phyloP scores from a whole-genome alignment of 2,797 vertebrate species.

The Schizopygopsis malacanthus region DNA sequence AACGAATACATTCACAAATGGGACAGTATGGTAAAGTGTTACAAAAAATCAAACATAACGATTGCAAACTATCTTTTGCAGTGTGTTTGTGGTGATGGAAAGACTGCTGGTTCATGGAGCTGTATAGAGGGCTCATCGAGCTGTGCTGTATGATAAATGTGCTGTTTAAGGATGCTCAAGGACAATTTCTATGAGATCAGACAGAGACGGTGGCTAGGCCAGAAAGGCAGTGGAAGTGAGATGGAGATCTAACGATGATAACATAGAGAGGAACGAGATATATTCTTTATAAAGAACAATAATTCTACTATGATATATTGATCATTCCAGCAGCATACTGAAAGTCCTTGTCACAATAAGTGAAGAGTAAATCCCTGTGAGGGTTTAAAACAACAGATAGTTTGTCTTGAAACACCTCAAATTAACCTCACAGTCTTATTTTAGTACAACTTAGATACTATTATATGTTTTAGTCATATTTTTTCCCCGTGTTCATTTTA shows the following conservation, averaged over 20 bases:
- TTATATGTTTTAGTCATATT: neutral
- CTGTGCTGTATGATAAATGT: constrained; percentile 52
- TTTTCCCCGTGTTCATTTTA: neutral
- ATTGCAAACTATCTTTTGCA: neutral
- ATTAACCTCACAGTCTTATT: constrained; percentile 14
- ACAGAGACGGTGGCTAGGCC: constrained; percentile 38
- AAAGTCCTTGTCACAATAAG: neutral
- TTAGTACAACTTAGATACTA: neutral
- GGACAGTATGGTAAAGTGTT: neutral
- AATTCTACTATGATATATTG: constrained; percentile 44
- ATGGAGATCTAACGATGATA: constrained; percentile 5
- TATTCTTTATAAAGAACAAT: constrained; percentile 40
- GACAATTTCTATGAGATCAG: constrained; percentile 52
- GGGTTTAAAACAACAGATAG: neutral
- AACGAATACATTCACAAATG: neutral
- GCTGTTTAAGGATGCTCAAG: constrained; percentile 59
- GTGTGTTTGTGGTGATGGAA: constrained; percentile 43
- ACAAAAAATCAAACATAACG: neutral
- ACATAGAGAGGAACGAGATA: constrained; percentile 2
- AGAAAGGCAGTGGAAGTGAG: constrained; percentile 33
- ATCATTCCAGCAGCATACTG: constrained; percentile 39
- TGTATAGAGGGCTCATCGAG: neutral
- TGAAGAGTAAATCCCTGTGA: constrained; percentile 19
- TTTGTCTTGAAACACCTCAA: constrained; percentile 13
- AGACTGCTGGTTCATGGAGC: constrained; percentile 25